Percentiles rank a stretch among this genome's conserved stretches.
phyloP scores from a whole-genome alignment of 2,113 vertebrate genomes.

The Albula glossodonta region DNA sequence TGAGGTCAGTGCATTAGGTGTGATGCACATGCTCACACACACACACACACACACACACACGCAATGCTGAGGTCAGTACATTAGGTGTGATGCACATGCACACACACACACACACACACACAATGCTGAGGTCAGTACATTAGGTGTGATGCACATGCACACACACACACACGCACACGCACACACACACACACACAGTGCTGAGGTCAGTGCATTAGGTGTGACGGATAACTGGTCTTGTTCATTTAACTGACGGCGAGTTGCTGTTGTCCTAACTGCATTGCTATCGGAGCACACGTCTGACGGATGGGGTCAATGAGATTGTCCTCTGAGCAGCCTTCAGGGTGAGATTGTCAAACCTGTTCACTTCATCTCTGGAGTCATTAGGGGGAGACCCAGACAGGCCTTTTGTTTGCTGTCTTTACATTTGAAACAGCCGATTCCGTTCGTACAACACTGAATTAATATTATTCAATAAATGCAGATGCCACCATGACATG shows the following conservation, averaged over 20 bases:
- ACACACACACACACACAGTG: not conserved
- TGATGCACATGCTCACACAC: no score
- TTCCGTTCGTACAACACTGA: not conserved
- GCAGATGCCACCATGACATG: not conserved
- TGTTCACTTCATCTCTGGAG: not conserved
- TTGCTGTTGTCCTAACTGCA: conserved; percentile 44
- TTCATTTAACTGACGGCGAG: conserved; percentile 60
- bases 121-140: no score
- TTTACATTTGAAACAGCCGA: not conserved
- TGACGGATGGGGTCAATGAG: conserved; percentile 4
- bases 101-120: no score
- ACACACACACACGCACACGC: not conserved
- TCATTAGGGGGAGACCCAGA: not conserved
- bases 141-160: no score
- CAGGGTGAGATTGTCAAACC: not conserved
- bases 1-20: no score
- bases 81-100: not conserved
- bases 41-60: no score
- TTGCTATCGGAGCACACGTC: conserved; percentile 34
- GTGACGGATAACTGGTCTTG: conserved; percentile 26
- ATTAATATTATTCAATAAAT: no score
- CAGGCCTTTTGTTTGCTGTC: not conserved
- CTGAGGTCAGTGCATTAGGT: conserved; percentile 5
- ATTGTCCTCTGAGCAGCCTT: not conserved
- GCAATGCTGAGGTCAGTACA: not conserved